Evolutionary conservation across 2,113 vertebrate genomes (phyloP), one percentile per base, ranked within the genome.

Genomic region (Nibea albiflora): DNA sequence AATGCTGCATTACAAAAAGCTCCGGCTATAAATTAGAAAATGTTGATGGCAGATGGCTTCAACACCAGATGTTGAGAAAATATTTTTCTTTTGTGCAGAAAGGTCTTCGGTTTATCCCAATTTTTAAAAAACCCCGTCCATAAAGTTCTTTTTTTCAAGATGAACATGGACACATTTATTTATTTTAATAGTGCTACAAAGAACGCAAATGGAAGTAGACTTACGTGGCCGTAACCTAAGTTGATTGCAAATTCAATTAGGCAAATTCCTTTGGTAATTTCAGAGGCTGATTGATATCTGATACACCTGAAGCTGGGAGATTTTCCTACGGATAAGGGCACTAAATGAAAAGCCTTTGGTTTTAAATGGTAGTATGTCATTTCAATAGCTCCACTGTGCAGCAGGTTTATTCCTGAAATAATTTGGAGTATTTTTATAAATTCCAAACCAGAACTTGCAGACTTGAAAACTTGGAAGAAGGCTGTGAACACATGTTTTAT

Each of bases 211-310:
- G 67, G 64, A 84, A 85, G 71, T 58, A 61, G 87, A 89, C 87
- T 78, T 28, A 65, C 15, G 17, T 16, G 64, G 52, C 66, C 71
- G 88, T 90, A 92, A 91, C 91, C 50, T 57, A 74, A 88, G 87
- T 85, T 93, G 93, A 94, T 91, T 92, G 92, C 90, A 90, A 93
- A 93, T 94, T 94, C 81, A 94, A 91, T 94, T 93, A 90, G 76
- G 50, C 77, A 80, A 78, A 86, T 89, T 89, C 83, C 85, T 84
- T 20, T 79, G 73, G 83, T 93, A 73, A 83, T 87, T 92, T 73
- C 24, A 69, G 84, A 81, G 82, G 67, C 64, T 85, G 68, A 76
- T 49, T 73, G 92, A 89, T 89, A 94, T 87, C 63, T 73, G 90
- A 93, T 93, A 90, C 86, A 86, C 83, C 86, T 90, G 77, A 85